phyloP scores from a whole-genome alignment of 2,797 vertebrate species.

The Onychomys torridus region DNA sequence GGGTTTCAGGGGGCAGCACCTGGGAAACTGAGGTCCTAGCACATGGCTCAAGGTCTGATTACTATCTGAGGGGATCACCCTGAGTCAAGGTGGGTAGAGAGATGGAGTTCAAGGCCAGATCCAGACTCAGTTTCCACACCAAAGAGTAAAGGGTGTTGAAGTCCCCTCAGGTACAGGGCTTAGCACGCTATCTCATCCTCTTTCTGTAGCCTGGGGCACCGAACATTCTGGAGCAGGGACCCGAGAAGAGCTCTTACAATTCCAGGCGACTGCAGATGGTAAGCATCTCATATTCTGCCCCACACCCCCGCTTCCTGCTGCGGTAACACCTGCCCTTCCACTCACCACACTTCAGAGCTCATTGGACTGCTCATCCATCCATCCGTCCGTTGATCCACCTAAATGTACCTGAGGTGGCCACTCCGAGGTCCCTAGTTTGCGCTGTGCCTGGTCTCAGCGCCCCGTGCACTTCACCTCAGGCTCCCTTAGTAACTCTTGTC shows the following conservation, averaged over 20 bases:
- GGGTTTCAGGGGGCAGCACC: neutral
- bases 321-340: too few species aligned
- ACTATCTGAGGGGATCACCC: neutral
- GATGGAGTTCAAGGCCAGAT: neutral
- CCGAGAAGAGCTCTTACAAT: slow-evolving; percentile 83
- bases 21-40: neutral
- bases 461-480: neutral
- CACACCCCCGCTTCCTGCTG: rapidly evolving
- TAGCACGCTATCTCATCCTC: neutral
- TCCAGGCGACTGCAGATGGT: slow-evolving; percentile 87
- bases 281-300: slow-evolving; percentile 42
- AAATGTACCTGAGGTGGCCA: neutral
- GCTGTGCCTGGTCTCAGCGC: neutral
- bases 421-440: neutral
- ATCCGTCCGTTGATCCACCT: neutral
- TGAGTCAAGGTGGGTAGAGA: neutral
- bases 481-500: neutral
- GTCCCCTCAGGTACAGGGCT: rapidly evolving
- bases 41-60: neutral
- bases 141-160: neutral
- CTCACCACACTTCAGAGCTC: slow-evolving; percentile 37
- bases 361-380: neutral
- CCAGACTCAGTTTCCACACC: neutral
- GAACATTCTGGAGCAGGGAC: slow-evolving; percentile 88
- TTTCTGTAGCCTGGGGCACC: slow-evolving; percentile 86